A percentile compares a stretch with the other conserved stretches of the same genome.
Conservation (phyloP, 2,113 vertebrate genomes). For the Donacobius atricapilla region DNA sequence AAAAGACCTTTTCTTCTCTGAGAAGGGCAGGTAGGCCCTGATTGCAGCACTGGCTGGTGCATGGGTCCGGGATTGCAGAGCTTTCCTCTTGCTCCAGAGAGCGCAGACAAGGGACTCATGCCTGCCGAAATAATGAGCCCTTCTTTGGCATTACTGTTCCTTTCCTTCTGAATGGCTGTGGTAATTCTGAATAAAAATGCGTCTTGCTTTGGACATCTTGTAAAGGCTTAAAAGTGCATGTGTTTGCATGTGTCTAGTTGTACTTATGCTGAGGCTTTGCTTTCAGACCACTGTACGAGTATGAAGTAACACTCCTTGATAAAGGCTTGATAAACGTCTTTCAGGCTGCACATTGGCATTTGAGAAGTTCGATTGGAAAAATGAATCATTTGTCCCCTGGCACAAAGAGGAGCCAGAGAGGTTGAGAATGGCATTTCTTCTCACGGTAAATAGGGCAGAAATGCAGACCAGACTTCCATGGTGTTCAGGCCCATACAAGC, state of each 20-base stretch:
- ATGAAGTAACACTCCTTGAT: background rate
- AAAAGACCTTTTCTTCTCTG: background rate
- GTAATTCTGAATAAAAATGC: background rate
- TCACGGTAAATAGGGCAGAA: background rate
- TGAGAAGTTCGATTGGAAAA: background rate
- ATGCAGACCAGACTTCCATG: background rate
- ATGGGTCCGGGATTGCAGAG: background rate
- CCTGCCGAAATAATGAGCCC: background rate
- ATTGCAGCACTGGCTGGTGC: background rate
- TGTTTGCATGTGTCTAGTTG: background rate
- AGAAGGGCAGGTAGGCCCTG: background rate
- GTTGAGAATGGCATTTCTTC: background rate
- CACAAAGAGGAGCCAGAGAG: background rate
- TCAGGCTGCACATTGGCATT: background rate
- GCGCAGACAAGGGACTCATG: background rate
- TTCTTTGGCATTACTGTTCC: rapidly evolving
- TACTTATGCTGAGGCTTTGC: background rate
- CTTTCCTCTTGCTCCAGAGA: background rate
- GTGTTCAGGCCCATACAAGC: background rate
- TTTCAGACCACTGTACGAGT: background rate
- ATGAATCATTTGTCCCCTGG: background rate
- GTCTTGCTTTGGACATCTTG: background rate
- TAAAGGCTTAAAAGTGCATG: background rate
- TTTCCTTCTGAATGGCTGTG: background rate
- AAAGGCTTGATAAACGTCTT: background rate